Percentiles rank a stretch among this genome's conserved stretches.
phyloP scores from a whole-genome alignment of 2,113 vertebrate genomes.

The Cheirogaleus medius region DNA sequence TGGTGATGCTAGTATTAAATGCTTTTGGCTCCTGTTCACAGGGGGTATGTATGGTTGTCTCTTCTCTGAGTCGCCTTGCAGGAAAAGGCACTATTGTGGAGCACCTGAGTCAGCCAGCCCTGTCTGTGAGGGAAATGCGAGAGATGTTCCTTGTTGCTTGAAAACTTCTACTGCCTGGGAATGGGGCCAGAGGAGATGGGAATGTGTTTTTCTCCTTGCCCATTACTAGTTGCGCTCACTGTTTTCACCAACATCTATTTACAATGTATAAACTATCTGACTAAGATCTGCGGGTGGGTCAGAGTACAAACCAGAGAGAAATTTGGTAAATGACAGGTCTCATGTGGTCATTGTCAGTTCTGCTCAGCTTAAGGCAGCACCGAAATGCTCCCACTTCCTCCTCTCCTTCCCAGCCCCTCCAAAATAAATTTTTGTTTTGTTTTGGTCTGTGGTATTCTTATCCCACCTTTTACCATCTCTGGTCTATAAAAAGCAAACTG shows the following conservation, averaged over 20 bases:
- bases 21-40: neutral
- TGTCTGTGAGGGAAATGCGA: neutral
- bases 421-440: neutral
- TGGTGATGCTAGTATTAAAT: neutral
- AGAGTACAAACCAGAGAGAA: too few relatives aligned
- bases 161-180: neutral
- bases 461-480: neutral
- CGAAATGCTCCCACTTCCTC: too few relatives aligned
- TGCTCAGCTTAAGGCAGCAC: too few relatives aligned
- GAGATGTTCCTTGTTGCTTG: neutral
- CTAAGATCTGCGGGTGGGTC: neutral
- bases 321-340: neutral
- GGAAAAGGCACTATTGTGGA: neutral
- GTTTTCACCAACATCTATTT: neutral
- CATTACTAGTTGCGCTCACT: neutral
- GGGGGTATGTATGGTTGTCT: neutral
- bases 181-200: neutral
- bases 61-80: neutral
- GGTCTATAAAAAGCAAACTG: neutral
- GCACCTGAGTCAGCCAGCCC: too few relatives aligned
- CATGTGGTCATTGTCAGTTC: neutral
- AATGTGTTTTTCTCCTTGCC: neutral
- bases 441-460: neutral
- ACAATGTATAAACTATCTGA: neutral
- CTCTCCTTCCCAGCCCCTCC: neutral